Evolutionary conservation across 2,797 vertebrate species (phyloP).

Genomic region (Neomorphus geoffroyi): DNA sequence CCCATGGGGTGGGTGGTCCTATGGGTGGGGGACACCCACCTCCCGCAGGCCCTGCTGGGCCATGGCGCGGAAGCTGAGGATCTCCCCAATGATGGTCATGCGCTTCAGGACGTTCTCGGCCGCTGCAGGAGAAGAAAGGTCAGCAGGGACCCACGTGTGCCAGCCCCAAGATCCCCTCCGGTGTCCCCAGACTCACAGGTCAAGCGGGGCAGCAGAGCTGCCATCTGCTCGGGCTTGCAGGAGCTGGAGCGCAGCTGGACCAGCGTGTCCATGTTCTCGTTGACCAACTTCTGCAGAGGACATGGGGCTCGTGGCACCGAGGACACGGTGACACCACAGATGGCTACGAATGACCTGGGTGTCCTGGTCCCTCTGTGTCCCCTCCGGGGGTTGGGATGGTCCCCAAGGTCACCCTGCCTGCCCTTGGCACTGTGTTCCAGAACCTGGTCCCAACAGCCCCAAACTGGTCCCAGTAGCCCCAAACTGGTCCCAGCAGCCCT

Average conservation of each 20-base stretch:
- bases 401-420: background rate
- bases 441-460: background rate
- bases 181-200: conserved; percentile 73
- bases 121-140: conserved; percentile 69
- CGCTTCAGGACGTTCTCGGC: conserved; percentile 90
- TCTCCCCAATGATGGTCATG: conserved; percentile 90
- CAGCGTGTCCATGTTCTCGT: conserved; percentile 93
- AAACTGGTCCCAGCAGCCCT: too few species aligned
- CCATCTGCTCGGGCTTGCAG: conserved; percentile 84
- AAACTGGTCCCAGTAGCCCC: too few species aligned
- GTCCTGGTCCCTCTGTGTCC: background rate
- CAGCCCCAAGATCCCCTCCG: background rate
- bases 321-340: background rate
- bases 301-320: fast-evolving
- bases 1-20: too few species aligned
- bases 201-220: conserved; percentile 81
- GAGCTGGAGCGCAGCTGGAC: conserved; percentile 91
- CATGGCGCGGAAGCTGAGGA: conserved; percentile 83
- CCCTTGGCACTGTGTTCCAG: background rate
- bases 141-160: background rate
- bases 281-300: conserved; percentile 86
- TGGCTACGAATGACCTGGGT: background rate
- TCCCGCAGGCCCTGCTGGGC: conserved; percentile 84
- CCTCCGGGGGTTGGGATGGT: background rate
- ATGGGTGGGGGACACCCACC: conserved; percentile 66